Base-by-base conservation (phyloP, 2,888 invertebrate species). In the Eumerus sabulonum region DNA sequence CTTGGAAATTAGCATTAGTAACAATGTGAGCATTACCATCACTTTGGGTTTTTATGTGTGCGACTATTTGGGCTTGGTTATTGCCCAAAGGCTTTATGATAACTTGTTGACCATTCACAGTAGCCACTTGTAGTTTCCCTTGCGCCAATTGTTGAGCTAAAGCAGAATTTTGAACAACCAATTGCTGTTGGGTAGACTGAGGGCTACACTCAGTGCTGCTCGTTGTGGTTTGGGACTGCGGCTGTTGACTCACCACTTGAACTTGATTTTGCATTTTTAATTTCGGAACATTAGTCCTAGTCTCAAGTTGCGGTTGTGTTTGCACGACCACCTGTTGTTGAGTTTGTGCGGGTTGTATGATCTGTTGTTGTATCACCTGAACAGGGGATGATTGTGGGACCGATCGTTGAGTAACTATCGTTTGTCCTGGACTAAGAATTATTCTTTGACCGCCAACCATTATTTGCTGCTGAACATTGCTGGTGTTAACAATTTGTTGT, bases 91-190 rank as follows among this genome's bases (percentile, higher is more conserved):
- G 93, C 50, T 95, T 91, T 73, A 96, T 94, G 47, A 96, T 90
- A 27, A 96, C 95, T 88, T 96, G 96, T 85, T 96, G 96, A 0
- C 96, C 96, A 86, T 94, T 94, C 19, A 96, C 93, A 0, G 94
- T 95, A 0, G 95, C 95, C 66, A 96, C 90, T 86, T 95, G 95
- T 9, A 95, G 92, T 87, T 95, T 96, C 7, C 95, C 96, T 13
- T 94, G 92, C 1, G 95, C 94, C 76, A 96, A 90, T 87, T 96
- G 95, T 86, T 95, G 95, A 13, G 94, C 95, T 44, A 96, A 89
- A 14, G 92, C 92, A 1, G 93, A 93, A 87, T 94, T 94, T 85
- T 93, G 95, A 50, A 95, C 93, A 50, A 95, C 92, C 71, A 95
- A 93, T 89, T 95, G 95, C 82, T 87, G 88, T 18, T 92, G 92